phyloP scores from a whole-genome alignment of 2,888 invertebrate genomes.

The Steinernema carpocapsae region DNA sequence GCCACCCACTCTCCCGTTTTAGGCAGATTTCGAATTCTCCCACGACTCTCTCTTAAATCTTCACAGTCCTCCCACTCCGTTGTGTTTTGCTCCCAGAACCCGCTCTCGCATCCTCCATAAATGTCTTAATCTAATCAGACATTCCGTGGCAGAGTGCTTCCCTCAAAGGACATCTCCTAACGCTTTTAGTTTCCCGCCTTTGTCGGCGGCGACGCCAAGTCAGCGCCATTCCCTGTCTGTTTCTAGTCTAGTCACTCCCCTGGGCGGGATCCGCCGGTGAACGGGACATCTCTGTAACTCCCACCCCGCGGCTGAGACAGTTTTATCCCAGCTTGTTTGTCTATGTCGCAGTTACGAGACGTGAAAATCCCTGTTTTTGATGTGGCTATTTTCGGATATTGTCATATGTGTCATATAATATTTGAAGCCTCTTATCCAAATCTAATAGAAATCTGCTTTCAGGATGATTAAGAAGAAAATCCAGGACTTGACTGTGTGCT shows the following conservation, averaged over 20 bases:
- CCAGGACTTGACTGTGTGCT: constrained; percentile 63
- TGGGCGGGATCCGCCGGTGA: not conserved
- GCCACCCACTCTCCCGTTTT: not conserved
- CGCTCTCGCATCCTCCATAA: not conserved
- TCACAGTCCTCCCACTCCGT: not conserved
- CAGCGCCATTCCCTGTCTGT: constrained; percentile 7
- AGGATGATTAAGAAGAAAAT: constrained; percentile 65
- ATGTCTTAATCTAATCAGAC: constrained; percentile 13
- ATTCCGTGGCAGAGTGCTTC: not conserved
- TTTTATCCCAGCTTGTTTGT: not conserved
- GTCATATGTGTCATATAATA: too few relatives aligned
- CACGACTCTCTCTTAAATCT: not conserved
- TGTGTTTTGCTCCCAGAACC: not conserved
- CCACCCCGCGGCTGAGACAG: not conserved
- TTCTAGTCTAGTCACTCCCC: constrained; percentile 5
- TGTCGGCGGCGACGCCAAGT: not conserved
- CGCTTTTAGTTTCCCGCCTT: constrained; percentile 12
- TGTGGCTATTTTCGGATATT: too few relatives aligned
- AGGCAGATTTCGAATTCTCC: not conserved
- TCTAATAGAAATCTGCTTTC: not conserved
- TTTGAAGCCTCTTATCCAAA: too few relatives aligned
- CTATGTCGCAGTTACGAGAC: too few relatives aligned
- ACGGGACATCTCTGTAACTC: not conserved
- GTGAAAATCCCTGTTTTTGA: too few relatives aligned
- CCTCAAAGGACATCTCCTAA: constrained; percentile 1